Evolutionary conservation across 2,797 vertebrate species (phyloP).

Genomic region (Scolopax bukidnonensis): DNA sequence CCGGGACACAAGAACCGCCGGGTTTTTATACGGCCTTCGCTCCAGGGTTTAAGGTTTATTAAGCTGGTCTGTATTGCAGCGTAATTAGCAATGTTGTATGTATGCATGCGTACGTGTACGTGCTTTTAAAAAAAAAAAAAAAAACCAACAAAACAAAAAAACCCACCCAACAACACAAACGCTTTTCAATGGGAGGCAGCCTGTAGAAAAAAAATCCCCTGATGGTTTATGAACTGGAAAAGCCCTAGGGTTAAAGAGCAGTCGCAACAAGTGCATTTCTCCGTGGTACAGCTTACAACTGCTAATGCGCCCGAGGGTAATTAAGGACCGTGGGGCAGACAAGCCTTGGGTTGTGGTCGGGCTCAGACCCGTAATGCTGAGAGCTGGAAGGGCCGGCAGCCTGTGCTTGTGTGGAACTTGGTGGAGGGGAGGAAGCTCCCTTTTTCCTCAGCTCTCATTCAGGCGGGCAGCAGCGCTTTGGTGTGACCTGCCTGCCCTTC

Average conservation of each 20-base stretch:
- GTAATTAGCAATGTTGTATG: accelerated
- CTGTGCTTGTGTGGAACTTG: not conserved
- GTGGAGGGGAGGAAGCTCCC: not conserved
- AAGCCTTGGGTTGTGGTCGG: not conserved
- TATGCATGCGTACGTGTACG: not conserved
- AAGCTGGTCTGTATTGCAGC: not conserved
- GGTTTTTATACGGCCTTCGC: not conserved
- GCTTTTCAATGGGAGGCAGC: not conserved
- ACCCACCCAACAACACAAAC: not conserved
- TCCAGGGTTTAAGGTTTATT: not conserved
- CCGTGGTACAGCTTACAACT: not conserved
- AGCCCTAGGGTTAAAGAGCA: not conserved
- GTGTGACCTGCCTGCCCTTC: not conserved
- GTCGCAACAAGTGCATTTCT: not conserved
- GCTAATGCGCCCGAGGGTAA: not conserved
- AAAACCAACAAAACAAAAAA: too few relatives aligned
- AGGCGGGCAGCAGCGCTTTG: not conserved
- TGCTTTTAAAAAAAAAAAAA: not conserved
- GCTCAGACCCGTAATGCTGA: not conserved
- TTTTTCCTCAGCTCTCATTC: not conserved
- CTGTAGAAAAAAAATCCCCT: not conserved
- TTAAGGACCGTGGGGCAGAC: not conserved
- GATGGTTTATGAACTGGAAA: not conserved
- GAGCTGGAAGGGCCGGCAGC: not conserved
- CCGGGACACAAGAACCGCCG: not conserved